A percentile compares a stretch with the other conserved stretches of the same genome.
Conservation (phyloP, 2,113 vertebrate genomes). For the Porphyrio hochstetteri region DNA sequence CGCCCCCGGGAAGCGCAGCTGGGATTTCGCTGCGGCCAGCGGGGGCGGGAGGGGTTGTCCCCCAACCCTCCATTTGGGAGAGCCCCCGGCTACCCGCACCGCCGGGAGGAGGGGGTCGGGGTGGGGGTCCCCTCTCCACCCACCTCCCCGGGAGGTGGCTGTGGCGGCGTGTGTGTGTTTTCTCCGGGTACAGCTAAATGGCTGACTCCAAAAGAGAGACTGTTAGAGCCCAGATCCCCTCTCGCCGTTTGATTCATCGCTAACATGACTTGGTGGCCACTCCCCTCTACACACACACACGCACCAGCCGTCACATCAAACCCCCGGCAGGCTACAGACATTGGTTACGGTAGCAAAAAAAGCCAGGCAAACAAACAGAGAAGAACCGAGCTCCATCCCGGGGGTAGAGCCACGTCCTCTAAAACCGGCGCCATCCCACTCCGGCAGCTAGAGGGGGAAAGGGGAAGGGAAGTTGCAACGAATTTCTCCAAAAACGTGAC, state of each 20-base stretch:
- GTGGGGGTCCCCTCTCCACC: neutral
- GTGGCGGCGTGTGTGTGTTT: neutral
- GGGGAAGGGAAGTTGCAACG: neutral
- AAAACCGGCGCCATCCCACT: neutral
- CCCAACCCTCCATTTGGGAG: neutral
- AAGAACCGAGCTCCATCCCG: neutral
- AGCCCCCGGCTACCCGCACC: neutral
- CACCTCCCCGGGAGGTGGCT: neutral
- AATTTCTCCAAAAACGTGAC: neutral
- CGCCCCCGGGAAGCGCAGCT: neutral
- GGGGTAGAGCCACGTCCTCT: neutral
- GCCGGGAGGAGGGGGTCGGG: too few species aligned
- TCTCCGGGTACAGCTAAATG: neutral
- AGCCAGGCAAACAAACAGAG: neutral
- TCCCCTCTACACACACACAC: conserved; percentile 18
- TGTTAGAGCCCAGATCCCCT: neutral
- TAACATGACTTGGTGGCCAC: conserved; percentile 29
- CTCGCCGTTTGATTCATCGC: neutral
- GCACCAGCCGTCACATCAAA: conserved; percentile 13
- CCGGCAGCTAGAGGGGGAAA: neutral
- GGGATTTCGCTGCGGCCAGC: neutral
- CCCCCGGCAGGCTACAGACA: conserved; percentile 14
- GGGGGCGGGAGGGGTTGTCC: neutral
- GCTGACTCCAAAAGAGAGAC: neutral
- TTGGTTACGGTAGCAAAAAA: neutral